Evolutionary conservation across 2,797 vertebrate species (phyloP), one percentile per base, ranked within the genome.

Genomic region (Mormyrus hasselquistii): DNA sequence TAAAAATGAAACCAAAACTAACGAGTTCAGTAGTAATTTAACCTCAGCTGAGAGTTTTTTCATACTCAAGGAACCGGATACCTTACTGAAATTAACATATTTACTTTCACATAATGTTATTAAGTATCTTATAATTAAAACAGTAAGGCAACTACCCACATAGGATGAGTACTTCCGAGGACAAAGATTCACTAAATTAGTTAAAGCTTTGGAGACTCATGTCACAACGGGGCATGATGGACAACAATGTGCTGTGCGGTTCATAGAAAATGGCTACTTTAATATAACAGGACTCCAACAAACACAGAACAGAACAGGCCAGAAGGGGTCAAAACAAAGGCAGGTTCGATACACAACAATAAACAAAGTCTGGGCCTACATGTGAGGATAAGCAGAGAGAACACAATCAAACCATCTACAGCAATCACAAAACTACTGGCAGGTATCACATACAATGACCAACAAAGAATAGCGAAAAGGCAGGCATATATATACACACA

Each of bases 71-170:
- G 44, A 84, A 49, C 9, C n/a, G 12, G 82, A 25, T 83, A 29
- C 47, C 82, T 29, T 84, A 84, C n/a, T 22, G 82, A 85, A 85
- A 85, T 85, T 14, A 85, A 85, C n/a, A 52, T 49, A 29, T 50
- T 29, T 84, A 52, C 82, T 25, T 47, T 82, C 76, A 49, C 49
- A 49, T 12, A 49, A 49, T 52, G 19, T 84, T 1, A 49, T 50
- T 84, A 44, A 29, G n/a, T 84, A 52, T 85, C n/a, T 52, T 25
- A 25, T 85, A 50, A 52, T 52, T 85, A 50, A 25, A 41, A 85
- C n/a, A 10, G 7, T n/a, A 25, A 52, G n/a, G n/a, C 22, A 85
- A 29, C 22, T 12, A 29, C 44, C 44, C 82, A 47, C 82, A 29
- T 7, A 22, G 50, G 47, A 85, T 50, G 49, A 85, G 82, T 52